Percentiles rank a stretch among this genome's conserved stretches.
Conservation (phyloP, 2,888 invertebrate genomes). For the Leucophenga montana region DNA sequence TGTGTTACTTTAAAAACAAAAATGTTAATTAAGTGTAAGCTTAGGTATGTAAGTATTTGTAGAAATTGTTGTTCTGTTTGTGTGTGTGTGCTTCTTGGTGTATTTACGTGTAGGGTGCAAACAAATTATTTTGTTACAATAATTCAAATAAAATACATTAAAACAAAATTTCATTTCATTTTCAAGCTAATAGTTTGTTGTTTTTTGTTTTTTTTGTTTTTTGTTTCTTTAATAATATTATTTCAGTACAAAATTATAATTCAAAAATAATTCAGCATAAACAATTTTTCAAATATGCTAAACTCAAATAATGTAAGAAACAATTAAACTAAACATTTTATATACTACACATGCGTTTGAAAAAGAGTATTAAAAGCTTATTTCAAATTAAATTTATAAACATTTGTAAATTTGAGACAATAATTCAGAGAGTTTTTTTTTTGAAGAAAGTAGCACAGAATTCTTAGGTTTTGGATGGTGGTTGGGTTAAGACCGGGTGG, state of each 20-base stretch:
- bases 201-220: too few relatives aligned
- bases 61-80: conserved; percentile 50
- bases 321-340: too few relatives aligned
- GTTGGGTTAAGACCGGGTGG: too few relatives aligned
- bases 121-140: conserved; percentile 32
- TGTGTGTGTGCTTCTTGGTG: conserved; percentile 38
- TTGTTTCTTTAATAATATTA: not conserved
- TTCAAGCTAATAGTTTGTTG: not conserved
- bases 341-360: too few relatives aligned
- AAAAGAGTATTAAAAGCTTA: too few relatives aligned
- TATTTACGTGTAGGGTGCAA: conserved; percentile 49
- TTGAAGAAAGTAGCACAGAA: too few relatives aligned
- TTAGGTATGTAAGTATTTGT: conserved; percentile 42
- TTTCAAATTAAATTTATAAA: too few relatives aligned
- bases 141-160: not conserved
- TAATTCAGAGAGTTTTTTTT: too few relatives aligned
- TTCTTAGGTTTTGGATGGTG: too few relatives aligned
- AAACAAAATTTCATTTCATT: not conserved
- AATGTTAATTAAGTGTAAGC: conserved; percentile 26
- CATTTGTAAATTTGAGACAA: too few relatives aligned
- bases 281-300: not conserved
- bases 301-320: too few relatives aligned
- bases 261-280: not conserved
- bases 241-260: conserved; percentile 16
- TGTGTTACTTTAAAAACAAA: conserved; percentile 28